A percentile compares a stretch with the other conserved stretches of the same genome.
phyloP scores from a whole-genome alignment of 2,888 invertebrate genomes.

The Bombylius major region DNA sequence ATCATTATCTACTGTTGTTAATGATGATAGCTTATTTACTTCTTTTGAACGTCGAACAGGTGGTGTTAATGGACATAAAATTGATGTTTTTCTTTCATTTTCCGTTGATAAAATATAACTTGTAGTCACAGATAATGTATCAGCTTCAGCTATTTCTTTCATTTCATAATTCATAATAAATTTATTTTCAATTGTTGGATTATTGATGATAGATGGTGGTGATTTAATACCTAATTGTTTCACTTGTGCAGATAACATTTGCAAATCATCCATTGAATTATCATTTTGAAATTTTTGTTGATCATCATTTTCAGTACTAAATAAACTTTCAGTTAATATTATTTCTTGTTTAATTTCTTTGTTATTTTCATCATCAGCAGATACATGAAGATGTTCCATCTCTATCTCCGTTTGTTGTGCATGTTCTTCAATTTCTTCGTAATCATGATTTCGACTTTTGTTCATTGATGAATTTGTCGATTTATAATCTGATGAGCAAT shows the following conservation, averaged over 20 bases:
- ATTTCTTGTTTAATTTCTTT: background rate
- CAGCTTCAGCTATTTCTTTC: background rate
- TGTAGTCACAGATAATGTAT: background rate
- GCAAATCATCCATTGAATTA: background rate
- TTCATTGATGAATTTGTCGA: background rate
- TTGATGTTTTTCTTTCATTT: background rate
- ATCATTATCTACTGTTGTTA: no score
- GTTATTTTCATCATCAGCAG: conserved; percentile 6
- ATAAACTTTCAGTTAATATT: background rate
- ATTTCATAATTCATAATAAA: background rate
- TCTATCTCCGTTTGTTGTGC: background rate
- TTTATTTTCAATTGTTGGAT: no score
- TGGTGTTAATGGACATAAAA: background rate
- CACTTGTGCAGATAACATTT: conserved; percentile 1
- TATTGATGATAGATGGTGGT: conserved; percentile 14
- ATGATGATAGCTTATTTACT: background rate
- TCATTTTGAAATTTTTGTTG: background rate
- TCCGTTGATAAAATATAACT: background rate
- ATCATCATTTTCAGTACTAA: conserved; percentile 9
- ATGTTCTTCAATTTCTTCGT: no score
- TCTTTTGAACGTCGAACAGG: background rate
- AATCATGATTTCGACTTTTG: background rate
- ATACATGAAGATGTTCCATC: conserved; percentile 8
- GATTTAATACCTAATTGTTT: conserved; percentile 14
- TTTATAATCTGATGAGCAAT: background rate